phyloP scores from a whole-genome alignment of 2,797 vertebrate species.

The Limosa lapponica region DNA sequence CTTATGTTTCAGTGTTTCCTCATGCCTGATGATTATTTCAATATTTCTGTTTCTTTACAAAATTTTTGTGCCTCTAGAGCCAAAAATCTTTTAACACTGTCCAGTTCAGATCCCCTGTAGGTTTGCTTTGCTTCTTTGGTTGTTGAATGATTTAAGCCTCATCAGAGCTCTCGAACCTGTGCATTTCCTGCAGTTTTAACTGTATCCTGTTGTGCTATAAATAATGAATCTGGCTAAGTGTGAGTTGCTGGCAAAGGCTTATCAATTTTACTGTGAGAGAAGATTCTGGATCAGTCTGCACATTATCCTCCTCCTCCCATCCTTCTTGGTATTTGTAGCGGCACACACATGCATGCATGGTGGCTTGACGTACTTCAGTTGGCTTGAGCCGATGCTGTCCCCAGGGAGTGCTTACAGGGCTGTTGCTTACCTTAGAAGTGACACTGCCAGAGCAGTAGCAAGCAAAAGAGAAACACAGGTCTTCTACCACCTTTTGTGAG shows the following conservation, averaged over 20 bases:
- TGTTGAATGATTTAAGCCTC: neutral
- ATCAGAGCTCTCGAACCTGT: neutral
- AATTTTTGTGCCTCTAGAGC: neutral
- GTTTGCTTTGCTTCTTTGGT: neutral
- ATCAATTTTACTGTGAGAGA: neutral
- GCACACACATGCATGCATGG: rapidly evolving
- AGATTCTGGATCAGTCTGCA: neutral
- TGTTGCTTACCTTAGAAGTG: neutral
- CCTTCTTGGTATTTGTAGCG: neutral
- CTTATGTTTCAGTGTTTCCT: neutral
- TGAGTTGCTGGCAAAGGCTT: neutral
- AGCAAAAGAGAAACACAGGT: neutral
- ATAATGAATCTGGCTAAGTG: neutral
- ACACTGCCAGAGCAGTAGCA: neutral
- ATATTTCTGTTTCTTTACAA: neutral
- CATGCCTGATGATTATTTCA: neutral
- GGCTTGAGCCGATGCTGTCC: neutral
- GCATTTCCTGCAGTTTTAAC: neutral
- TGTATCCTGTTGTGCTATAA: neutral
- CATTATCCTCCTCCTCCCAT: neutral
- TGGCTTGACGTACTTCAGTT: neutral
- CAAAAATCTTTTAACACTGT: neutral
- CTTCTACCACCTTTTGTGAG: neutral
- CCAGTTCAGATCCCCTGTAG: neutral
- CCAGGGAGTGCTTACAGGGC: neutral